A percentile compares a stretch with the other conserved stretches of the same genome.
phyloP scores from a whole-genome alignment of 2,797 vertebrate genomes.

The Xenentodon cancila region DNA sequence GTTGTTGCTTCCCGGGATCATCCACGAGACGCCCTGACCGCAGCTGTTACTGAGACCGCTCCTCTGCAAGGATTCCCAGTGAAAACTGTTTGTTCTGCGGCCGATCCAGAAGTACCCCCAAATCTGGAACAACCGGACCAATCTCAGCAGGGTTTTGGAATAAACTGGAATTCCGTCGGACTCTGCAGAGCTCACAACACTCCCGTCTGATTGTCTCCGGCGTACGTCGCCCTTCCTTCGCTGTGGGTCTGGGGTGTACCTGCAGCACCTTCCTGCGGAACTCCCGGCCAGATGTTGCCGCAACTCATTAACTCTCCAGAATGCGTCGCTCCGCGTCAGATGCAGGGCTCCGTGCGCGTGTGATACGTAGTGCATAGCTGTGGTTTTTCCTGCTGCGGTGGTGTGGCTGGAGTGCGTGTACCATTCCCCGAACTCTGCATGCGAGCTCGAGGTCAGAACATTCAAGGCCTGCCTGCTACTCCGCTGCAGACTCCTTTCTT shows the following conservation, averaged over 20 bases:
- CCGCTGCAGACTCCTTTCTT: not conserved
- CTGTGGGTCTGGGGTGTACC: not conserved
- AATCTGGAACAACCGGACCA: not conserved
- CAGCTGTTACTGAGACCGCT: not conserved
- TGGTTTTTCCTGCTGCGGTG: conserved; percentile 22
- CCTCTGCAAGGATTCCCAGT: not conserved
- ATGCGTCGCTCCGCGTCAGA: conserved; percentile 61
- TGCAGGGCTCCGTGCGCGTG: conserved; percentile 34
- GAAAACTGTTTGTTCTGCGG: not conserved
- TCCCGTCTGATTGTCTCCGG: not conserved
- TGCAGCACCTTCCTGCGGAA: conserved; percentile 33
- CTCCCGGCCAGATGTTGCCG: conserved; percentile 57
- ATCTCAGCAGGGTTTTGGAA: not conserved
- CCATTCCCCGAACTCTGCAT: conserved; percentile 1
- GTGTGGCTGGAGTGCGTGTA: conserved; percentile 37
- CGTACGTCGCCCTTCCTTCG: no score
- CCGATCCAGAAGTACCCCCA: not conserved
- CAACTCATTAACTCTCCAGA: conserved; percentile 72
- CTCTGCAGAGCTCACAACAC: no score
- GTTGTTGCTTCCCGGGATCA: not conserved
- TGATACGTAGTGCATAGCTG: conserved; percentile 10
- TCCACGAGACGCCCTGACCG: not conserved
- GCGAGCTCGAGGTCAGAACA: not conserved
- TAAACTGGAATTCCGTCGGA: not conserved
- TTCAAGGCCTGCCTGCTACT: not conserved